These are phyloP conservation scores for Gandaritis pyraliata DNA, from an alignment of 2,888 invertebrate species.

Conservation along the genomic window DNA sequence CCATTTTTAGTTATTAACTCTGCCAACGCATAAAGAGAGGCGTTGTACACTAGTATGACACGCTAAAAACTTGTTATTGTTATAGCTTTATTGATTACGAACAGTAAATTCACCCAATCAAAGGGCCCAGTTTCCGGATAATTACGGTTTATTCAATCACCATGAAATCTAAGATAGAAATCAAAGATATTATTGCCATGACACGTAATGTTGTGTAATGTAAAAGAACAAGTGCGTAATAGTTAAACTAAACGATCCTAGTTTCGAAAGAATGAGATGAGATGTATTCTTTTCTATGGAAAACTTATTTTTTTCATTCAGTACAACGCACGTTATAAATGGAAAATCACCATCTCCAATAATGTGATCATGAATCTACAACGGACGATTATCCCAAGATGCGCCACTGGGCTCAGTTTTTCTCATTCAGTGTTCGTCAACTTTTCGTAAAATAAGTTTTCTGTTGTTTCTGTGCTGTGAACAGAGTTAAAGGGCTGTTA, in stretches of 20 bases:
- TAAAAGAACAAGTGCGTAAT: conserved; percentile 9
- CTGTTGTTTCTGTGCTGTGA: too few relatives aligned
- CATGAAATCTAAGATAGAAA: conserved; percentile 14
- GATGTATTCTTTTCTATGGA: conserved; percentile 5
- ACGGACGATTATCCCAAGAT: too few relatives aligned
- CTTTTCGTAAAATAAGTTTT: too few relatives aligned
- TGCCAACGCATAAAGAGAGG: too few relatives aligned
- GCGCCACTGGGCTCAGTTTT: too few relatives aligned
- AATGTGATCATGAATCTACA: too few relatives aligned
- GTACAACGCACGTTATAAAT: background rate
- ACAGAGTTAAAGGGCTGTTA: too few relatives aligned
- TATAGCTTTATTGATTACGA: background rate
- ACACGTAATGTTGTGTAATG: conserved; percentile 22
- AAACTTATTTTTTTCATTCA: background rate
- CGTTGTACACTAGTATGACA: too few relatives aligned
- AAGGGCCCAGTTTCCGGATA: conserved; percentile 26
- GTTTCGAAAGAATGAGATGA: conserved; percentile 13
- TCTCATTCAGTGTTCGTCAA: too few relatives aligned
- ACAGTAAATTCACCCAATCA: conserved; percentile 16
- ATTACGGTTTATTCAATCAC: conserved; percentile 19
- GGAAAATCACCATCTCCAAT: too few relatives aligned
- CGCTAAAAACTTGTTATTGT: background rate
- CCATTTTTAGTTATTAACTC: too few relatives aligned
- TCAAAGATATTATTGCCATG: conserved; percentile 10
- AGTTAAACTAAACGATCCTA: conserved; percentile 13